phyloP scores from a whole-genome alignment of 2,888 invertebrate genomes.

The Bugulina stolonifera region DNA sequence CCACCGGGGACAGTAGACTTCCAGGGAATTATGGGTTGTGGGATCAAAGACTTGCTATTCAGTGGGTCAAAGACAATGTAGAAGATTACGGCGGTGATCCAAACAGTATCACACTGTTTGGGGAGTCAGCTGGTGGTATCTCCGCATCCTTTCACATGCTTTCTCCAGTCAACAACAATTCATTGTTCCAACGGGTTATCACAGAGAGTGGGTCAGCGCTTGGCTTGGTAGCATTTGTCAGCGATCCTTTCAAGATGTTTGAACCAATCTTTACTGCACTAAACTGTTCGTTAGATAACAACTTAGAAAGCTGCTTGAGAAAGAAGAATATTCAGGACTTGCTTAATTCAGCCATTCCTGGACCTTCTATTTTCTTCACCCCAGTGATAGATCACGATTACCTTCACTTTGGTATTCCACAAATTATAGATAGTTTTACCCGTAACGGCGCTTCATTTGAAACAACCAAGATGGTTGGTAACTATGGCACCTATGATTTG shows the following conservation, averaged over 20 bases:
- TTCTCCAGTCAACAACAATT: conserved; percentile 31
- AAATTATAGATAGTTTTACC: not conserved
- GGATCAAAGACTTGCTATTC: conserved; percentile 37
- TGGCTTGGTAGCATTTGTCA: not conserved
- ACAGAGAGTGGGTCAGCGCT: conserved; percentile 28
- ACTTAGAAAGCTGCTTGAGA: not conserved
- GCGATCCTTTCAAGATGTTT: not conserved
- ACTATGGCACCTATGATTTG: not conserved
- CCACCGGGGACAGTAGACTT: conserved; percentile 32
- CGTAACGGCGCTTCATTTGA: not conserved
- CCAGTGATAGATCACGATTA: conserved; percentile 9
- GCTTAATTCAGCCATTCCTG: not conserved
- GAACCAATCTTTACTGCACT: not conserved
- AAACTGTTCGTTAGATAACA: not conserved
- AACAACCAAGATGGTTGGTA: not conserved
- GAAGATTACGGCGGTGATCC: conserved; percentile 34
- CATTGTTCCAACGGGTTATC: conserved; percentile 29
- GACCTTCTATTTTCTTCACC: not conserved
- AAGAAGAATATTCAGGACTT: not conserved
- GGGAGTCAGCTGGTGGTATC: conserved; percentile 37
- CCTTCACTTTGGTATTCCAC: not conserved
- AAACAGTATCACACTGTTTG: conserved; percentile 34
- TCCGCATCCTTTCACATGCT: conserved; percentile 33
- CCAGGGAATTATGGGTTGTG: conserved; percentile 38
- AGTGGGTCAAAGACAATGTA: conserved; percentile 37